These are phyloP conservation scores for Petromus typicus DNA, from an alignment of 2,113 vertebrate genomes.

Conservation along the genomic window DNA sequence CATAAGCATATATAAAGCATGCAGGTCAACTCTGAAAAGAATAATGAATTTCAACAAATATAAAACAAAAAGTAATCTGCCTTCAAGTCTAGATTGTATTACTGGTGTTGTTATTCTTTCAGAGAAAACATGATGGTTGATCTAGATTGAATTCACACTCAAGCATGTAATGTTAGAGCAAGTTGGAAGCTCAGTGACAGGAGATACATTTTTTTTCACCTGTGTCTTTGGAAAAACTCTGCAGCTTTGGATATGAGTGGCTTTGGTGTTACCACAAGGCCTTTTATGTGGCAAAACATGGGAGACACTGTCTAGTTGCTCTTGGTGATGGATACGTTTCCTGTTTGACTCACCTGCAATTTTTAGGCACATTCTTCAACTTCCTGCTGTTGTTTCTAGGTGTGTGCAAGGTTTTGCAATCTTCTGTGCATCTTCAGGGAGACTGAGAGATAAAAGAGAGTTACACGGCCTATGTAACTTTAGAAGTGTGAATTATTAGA, in stretches of 20 bases:
- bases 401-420: constrained; percentile 33
- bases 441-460: constrained; percentile 52
- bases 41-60: constrained; percentile 19
- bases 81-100: background rate
- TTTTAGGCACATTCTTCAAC: constrained; percentile 66
- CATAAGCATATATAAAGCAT: background rate
- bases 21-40: background rate
- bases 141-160: constrained; percentile 21
- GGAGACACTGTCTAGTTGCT: constrained; percentile 70
- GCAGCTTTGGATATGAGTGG: constrained; percentile 63
- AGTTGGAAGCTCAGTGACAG: constrained; percentile 59
- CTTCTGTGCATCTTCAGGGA: constrained; percentile 45
- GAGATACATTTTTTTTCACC: constrained; percentile 53
- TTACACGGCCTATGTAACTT: constrained; percentile 43
- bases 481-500: constrained; percentile 68
- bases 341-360: constrained; percentile 76
- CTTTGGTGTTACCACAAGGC: constrained; percentile 59
- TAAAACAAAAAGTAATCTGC: background rate
- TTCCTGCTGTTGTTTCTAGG: constrained; percentile 60
- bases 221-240: constrained; percentile 67
- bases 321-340: constrained; percentile 62
- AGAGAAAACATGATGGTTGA: constrained; percentile 48
- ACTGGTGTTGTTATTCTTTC: background rate
- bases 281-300: constrained; percentile 69
- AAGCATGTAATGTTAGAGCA: constrained; percentile 54